Evolutionary conservation across 2,888 invertebrate genomes (phyloP).

Genomic region (Melikaiella ostensackeni): DNA sequence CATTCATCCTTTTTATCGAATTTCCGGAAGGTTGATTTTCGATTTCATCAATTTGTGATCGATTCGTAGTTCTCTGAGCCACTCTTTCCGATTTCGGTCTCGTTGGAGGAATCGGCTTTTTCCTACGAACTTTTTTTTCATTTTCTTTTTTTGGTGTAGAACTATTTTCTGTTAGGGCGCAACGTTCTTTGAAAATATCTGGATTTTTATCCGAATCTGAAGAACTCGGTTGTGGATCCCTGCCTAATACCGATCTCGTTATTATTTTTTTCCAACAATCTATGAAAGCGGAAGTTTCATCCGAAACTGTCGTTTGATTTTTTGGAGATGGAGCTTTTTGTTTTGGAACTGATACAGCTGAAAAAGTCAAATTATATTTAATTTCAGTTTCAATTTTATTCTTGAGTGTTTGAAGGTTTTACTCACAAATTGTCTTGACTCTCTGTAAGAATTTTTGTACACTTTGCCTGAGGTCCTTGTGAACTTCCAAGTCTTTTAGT

Average conservation of each 20-base stretch:
- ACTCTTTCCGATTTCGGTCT: slow-evolving; percentile 51
- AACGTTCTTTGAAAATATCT: not conserved
- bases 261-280: slow-evolving; percentile 29
- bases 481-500: slow-evolving; percentile 53
- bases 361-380: not conserved
- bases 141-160: slow-evolving; percentile 4
- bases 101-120: slow-evolving; percentile 46
- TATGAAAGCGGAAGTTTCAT: slow-evolving; percentile 28
- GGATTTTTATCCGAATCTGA: not conserved
- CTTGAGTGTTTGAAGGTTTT: not conserved
- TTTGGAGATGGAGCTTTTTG: slow-evolving; percentile 40
- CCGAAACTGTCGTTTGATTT: slow-evolving; percentile 45
- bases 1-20: not conserved
- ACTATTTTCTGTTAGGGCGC: not conserved
- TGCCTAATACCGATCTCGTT: slow-evolving; percentile 17
- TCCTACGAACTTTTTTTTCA: slow-evolving; percentile 44
- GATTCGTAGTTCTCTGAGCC: slow-evolving; percentile 43
- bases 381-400: not conserved
- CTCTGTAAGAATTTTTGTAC: slow-evolving; percentile 61
- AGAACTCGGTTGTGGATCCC: slow-evolving; percentile 10
- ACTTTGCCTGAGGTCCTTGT: slow-evolving; percentile 58
- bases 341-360: slow-evolving; percentile 33
- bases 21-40: not conserved
- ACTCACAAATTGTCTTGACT: slow-evolving; percentile 49
- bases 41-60: not conserved